These are phyloP conservation scores for Alces alces DNA, from an alignment of 2,113 vertebrate genomes.

Conservation along the genomic window DNA sequence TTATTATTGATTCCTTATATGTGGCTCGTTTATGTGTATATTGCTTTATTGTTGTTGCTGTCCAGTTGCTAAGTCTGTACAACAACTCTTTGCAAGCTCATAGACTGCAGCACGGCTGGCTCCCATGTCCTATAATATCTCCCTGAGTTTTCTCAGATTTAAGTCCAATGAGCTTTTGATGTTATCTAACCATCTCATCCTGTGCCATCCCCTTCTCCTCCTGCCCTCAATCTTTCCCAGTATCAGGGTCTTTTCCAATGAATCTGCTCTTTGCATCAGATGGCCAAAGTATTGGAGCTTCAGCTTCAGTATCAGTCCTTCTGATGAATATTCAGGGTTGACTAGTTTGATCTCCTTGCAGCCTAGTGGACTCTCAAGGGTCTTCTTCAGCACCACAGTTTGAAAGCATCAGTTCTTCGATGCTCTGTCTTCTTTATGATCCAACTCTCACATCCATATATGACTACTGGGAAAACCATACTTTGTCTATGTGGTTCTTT, in stretches of 20 bases:
- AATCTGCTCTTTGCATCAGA: accelerated
- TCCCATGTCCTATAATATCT: background rate
- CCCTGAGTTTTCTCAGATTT: background rate
- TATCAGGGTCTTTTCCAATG: background rate
- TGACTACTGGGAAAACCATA: background rate
- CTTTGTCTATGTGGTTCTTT: background rate
- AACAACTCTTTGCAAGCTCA: background rate
- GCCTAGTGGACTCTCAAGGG: background rate
- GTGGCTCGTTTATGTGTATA: background rate
- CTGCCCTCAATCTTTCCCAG: background rate
- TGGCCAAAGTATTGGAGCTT: background rate
- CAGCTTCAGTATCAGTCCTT: background rate
- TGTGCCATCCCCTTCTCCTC: background rate
- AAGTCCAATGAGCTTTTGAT: background rate
- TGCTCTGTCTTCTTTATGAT: background rate
- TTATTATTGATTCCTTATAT: background rate
- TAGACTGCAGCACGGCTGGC: background rate
- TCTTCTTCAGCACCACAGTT: background rate
- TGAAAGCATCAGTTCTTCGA: background rate
- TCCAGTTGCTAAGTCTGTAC: background rate
- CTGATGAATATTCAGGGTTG: background rate
- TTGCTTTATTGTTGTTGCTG: background rate
- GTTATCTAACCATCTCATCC: background rate
- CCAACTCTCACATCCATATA: background rate
- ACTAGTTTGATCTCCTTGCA: background rate